Evolutionary conservation across 1,140 invertebrate genomes (phyloP), one percentile per base, ranked within the genome.

Genomic region (Drosophila ficusphila): DNA sequence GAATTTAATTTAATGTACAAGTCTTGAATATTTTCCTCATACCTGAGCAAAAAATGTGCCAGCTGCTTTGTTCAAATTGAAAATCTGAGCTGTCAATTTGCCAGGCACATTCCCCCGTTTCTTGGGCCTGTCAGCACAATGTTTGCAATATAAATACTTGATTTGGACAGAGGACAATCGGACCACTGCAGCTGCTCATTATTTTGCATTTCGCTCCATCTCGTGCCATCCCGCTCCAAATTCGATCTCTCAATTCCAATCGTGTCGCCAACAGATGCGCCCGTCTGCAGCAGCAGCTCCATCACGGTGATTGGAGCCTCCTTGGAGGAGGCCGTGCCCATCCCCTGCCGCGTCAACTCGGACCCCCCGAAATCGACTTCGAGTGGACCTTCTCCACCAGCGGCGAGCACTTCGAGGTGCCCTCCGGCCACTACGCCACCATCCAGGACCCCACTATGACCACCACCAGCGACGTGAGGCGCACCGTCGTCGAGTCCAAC

Each of bases 321-420:
- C 12, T 91, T 97, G 51, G 96, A 97, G 79, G 97, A 98, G 90
- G 93, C 94, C 0, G 93, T 97, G 6, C 94, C 95, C 62, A 95
- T 98, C 42, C 93, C 95, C 1, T 98, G 97, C 89, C 95, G 96
- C 33, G 96, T 98, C 18, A 95, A 96, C 19, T 96, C 97, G 4
- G 96, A 97, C 90, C 97, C 97, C 93, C 93, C 39, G 96, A 97
- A 77, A 95, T 97, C 21, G 95, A 94, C 41, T 97, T 98, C 89
- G 93, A 96, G 42, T 98, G 96, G 96, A 95, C 96, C 75, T 97
- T 97, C 92, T 97, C 97, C 81, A 97, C 96, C 89, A 97, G 96
- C 71, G 96, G 96, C 0, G 96, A 97, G 89, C 96, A 95, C 85
- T 95, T 96, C 54, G 95, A 96, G 81, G 95, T 96, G 0, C 94